phyloP scores from a whole-genome alignment of 1,140 invertebrate species.

The Aphis gossypii region DNA sequence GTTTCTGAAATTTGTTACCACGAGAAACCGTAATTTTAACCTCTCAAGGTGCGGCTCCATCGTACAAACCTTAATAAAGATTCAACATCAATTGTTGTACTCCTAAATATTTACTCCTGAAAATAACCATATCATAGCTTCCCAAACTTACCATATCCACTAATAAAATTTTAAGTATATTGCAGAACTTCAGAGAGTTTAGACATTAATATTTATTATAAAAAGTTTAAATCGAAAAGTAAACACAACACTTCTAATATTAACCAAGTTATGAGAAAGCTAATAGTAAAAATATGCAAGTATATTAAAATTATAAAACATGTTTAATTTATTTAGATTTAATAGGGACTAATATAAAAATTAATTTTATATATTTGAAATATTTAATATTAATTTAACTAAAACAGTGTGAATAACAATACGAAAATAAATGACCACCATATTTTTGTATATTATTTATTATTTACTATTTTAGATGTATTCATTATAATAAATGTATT shows the following conservation, averaged over 20 bases:
- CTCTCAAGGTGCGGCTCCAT: neutral
- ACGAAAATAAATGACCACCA: slow-evolving; percentile 9
- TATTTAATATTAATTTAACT: slow-evolving; percentile 8
- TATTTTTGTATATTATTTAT: slow-evolving; percentile 14
- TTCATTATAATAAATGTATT: neutral
- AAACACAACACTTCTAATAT: neutral
- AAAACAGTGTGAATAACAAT: neutral
- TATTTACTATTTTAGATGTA: slow-evolving; percentile 14
- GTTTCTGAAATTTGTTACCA: neutral
- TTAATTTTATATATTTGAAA: neutral
- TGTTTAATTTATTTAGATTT: neutral
- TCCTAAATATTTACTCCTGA: neutral
- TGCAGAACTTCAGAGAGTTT: neutral
- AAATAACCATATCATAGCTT: neutral
- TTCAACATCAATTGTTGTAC: neutral
- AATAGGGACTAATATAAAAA: neutral
- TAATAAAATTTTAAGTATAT: neutral
- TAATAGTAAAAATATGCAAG: neutral
- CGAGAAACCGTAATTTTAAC: neutral
- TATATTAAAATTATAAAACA: neutral
- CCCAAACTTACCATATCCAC: neutral
- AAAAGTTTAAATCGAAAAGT: neutral
- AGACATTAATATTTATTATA: neutral
- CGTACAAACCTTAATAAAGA: neutral
- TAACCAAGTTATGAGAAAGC: neutral